phyloP scores from a whole-genome alignment of 1,140 invertebrate species.

The Pseudomyrmex concolor region DNA sequence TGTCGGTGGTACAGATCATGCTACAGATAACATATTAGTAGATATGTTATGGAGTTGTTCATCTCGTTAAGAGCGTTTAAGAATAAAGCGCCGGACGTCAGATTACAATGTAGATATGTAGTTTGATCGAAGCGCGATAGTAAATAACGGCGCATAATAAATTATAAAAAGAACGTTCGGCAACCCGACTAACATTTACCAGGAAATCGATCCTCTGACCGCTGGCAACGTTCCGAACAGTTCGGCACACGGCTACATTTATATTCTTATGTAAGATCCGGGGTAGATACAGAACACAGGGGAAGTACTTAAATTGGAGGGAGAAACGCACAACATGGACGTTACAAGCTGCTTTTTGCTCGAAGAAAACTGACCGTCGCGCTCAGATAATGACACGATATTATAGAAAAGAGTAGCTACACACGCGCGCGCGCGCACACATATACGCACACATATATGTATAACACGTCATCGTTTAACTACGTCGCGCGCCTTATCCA shows the following conservation, averaged over 20 bases:
- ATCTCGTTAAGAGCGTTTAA: conserved; percentile 22
- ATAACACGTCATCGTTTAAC: background rate
- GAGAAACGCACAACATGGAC: conserved; percentile 17
- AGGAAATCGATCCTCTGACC: conserved; percentile 72
- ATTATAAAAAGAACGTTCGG: conserved; percentile 43
- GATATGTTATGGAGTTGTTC: conserved; percentile 8
- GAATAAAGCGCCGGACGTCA: conserved; percentile 3
- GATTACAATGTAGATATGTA: conserved; percentile 3
- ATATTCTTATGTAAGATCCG: conserved; percentile 75
- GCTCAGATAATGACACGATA: conserved; percentile 15
- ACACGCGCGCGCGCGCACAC: background rate
- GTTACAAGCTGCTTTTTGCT: conserved; percentile 66
- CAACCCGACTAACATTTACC: conserved; percentile 62
- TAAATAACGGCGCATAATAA: conserved; percentile 51
- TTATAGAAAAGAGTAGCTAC: conserved; percentile 7
- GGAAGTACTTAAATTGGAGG: conserved; percentile 60
- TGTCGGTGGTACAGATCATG: background rate
- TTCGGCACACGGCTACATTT: conserved; percentile 70
- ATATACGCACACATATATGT: background rate
- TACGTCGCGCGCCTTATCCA: background rate
- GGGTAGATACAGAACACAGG: conserved; percentile 70
- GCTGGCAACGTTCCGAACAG: conserved; percentile 64
- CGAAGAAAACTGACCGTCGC: conserved; percentile 10
- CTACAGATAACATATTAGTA: conserved; percentile 3
- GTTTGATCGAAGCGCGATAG: conserved; percentile 44